Evolutionary conservation across 2,113 vertebrate species (phyloP).

Genomic region (Narcine bancroftii): DNA sequence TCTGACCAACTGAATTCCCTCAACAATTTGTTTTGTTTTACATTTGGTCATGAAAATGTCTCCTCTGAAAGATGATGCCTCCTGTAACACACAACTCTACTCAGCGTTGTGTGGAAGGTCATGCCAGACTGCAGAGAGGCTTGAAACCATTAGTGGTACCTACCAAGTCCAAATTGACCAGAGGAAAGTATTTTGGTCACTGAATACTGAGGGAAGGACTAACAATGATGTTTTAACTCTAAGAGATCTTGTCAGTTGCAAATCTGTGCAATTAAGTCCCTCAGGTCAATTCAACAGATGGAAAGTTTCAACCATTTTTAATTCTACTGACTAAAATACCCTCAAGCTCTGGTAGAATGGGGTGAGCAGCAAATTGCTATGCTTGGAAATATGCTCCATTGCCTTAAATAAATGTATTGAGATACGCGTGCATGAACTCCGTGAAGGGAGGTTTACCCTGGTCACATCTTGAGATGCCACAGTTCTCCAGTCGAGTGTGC

Average conservation of each 20-base stretch:
- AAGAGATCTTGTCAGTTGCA: neutral
- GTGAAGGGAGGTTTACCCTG: conserved; percentile 55
- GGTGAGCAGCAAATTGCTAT: neutral
- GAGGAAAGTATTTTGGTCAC: neutral
- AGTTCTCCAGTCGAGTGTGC: conserved; percentile 70
- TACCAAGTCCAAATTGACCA: neutral
- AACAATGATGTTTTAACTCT: neutral
- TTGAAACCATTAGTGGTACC: neutral
- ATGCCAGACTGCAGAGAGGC: neutral
- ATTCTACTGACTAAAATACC: neutral
- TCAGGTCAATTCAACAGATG: neutral
- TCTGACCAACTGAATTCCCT: too few relatives aligned
- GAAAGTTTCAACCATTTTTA: neutral
- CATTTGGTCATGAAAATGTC: too few relatives aligned
- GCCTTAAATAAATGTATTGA: neutral
- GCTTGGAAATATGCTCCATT: neutral
- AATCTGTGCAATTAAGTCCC: neutral
- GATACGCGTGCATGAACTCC: neutral
- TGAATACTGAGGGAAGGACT: neutral
- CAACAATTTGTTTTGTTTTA: too few relatives aligned
- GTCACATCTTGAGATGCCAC: conserved; percentile 78
- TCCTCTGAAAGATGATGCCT: neutral
- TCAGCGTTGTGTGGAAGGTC: neutral
- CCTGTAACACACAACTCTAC: neutral
- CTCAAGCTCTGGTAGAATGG: neutral